phyloP scores from a whole-genome alignment of 23 tunicate genomes.

The Trididemnum clinides region DNA sequence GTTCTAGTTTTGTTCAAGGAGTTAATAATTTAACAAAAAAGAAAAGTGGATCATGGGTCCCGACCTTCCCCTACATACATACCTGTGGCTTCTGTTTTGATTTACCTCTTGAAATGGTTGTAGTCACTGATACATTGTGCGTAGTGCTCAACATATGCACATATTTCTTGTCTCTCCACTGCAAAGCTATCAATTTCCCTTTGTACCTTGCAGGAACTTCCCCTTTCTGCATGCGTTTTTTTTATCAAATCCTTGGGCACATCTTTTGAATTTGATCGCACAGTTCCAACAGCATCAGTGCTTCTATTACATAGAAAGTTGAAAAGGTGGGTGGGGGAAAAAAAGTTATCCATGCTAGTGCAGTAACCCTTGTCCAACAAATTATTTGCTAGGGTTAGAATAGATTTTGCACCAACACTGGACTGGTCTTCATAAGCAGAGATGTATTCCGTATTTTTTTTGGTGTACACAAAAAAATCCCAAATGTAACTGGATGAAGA shows the following conservation, averaged over 20 bases:
- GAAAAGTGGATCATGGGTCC: no score
- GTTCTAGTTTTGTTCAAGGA: no score
- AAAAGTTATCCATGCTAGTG: constrained; percentile 13
- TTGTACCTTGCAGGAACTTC: constrained; percentile 3
- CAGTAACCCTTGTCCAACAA: constrained; percentile 20
- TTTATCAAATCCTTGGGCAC: background rate
- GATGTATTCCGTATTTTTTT: background rate
- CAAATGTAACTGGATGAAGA: constrained; percentile 19
- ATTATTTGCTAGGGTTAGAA: background rate
- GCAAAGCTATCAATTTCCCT: background rate
- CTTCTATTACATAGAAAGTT: background rate
- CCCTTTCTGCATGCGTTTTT: background rate
- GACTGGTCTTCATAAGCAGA: background rate
- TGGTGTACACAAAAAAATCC: constrained; percentile 13
- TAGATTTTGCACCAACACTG: background rate
- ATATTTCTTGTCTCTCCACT: constrained; percentile 22
- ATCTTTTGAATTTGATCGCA: constrained; percentile 5
- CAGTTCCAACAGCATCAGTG: constrained; percentile 15
- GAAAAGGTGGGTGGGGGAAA: background rate
- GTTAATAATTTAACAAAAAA: no score
- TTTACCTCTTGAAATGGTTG: background rate
- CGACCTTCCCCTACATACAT: no score
- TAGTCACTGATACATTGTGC: background rate
- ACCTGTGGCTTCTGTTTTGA: background rate
- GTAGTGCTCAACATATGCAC: constrained; percentile 8